Evolutionary conservation across 1,140 invertebrate species (phyloP).

Genomic region (Dendrolimus kikuchii): DNA sequence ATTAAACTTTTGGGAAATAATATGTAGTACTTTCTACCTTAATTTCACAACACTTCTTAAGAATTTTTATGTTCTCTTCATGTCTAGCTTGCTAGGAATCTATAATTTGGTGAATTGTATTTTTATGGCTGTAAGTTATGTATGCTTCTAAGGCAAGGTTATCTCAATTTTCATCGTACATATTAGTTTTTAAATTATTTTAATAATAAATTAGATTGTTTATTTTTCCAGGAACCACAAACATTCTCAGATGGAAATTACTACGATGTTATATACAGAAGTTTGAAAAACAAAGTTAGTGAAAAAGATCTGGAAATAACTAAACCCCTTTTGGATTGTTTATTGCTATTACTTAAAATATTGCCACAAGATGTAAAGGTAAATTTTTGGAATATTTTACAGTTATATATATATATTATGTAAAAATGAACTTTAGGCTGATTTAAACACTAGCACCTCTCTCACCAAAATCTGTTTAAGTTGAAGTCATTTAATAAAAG

Average conservation of each 20-base stretch:
- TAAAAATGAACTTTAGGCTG: slow-evolving; percentile 1
- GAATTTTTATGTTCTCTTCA: too few relatives aligned
- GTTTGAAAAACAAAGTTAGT: slow-evolving; percentile 28
- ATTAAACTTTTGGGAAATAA: too few relatives aligned
- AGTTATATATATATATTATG: slow-evolving; percentile 3
- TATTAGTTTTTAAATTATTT: neutral
- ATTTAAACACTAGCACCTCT: neutral
- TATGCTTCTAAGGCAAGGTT: too few relatives aligned
- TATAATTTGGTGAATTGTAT: too few relatives aligned
- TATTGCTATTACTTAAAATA: slow-evolving; percentile 27
- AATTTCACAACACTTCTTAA: too few relatives aligned
- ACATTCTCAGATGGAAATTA: slow-evolving; percentile 49
- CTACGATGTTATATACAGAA: slow-evolving; percentile 50
- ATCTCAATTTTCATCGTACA: slow-evolving; percentile 5
- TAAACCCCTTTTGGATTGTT: slow-evolving; percentile 30
- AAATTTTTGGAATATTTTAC: slow-evolving; percentile 8
- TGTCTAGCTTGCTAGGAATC: too few relatives aligned
- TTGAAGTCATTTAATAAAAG: too few relatives aligned
- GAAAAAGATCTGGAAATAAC: slow-evolving; percentile 44
- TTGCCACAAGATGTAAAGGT: slow-evolving; percentile 38
- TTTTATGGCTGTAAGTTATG: too few relatives aligned
- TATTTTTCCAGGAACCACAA: slow-evolving; percentile 27
- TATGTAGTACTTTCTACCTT: too few relatives aligned
- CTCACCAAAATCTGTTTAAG: too few relatives aligned
- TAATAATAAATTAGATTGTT: slow-evolving; percentile 5